Evolutionary conservation across 2,113 vertebrate species (phyloP), one percentile per base, ranked within the genome.

Genomic region (Tragelaphus buxtoni): DNA sequence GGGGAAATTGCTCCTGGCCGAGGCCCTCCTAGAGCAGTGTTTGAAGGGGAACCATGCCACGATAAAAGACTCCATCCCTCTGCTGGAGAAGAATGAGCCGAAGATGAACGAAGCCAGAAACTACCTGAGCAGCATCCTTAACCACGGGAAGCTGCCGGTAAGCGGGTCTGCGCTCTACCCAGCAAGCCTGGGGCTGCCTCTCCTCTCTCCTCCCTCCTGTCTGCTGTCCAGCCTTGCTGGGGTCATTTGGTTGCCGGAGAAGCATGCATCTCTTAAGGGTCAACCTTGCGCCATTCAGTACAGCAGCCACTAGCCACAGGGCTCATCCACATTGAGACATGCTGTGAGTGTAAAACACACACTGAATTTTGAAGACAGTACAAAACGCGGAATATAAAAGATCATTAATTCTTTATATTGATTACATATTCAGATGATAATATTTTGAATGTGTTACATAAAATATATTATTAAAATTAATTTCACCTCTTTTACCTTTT

Each of bases 11-110:
- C 97, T 99, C 95, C 98, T 99, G 96, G 99, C 99, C 0, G 99
- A 99, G 95, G 98, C 98, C 39, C 97, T 99, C 94, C 98, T 99
- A 98, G 99, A 99, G 97, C 99, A 99, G 85, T 99, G 99, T 97
- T 97, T 99, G 88, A 99, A 99, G 96, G 99, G 99, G 60, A 99
- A 99, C 93, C 98, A 99, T 47, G 91, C 99, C 97, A 99, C 99
- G 56, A 98, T 99, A 93, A 99, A 99, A 96, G 98, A 98, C 93
- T 99, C 98, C 92, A 98, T 98, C 47, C 99, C 99, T 84, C 92
- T 99, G 98, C 97, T 98, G 93, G 99, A 99, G 96, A 99, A 99
- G 94, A 98, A 96, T n/a, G 99, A 99, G 83, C 98, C 98, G 39
- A 99, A 98, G 97, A 98, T 99, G 88, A 96, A 80, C 80, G 98